Evolutionary conservation across 2,888 invertebrate species (phyloP), one percentile per base, ranked within the genome.

Genomic region (Taenaris catops): DNA sequence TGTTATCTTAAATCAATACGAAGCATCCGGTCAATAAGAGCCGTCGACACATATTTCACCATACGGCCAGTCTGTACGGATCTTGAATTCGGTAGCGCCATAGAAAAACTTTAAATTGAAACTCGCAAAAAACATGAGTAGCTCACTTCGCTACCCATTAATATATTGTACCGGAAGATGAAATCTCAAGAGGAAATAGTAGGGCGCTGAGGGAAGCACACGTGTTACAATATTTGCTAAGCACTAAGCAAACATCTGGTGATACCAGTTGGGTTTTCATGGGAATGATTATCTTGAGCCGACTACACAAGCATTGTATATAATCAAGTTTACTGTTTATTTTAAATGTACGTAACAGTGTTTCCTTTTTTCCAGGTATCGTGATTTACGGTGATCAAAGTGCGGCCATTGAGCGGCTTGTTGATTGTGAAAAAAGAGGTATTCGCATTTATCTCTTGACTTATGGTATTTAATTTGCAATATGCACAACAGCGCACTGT

Each of bases 181-280:
- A 83, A 81, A 84, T 83, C 81, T 83, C 71, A 65, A 80, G 75
- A 83, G 81, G 84, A 84, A 83, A 80, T 79, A 78, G 73, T 73
- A 72, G 76, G 74, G 75, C 71, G 65, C 55, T 53, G 62, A 63
- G 63, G 65, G 55, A 52, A 46, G 73, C 83, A 83, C 86, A 86
- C 84, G 86, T 84, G 86, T 83, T 83, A 83, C 75, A 86, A 86
- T 86, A 84, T 86, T 86, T 86, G 79, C 83, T 69, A 65, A 74
- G 70, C 68, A 66, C 62, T 64, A 56, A 64, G 63, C 70, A 76
- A 80, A 79, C 83, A 80, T 76, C 69, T 81, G 79, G 65, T 61
- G 71, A 69, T 78, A 75, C 53, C 55, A 58, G 49, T 55, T 34
- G 25, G 27, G 14, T 38, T 46, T 45, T 44, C 58, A 64, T 62